Evolutionary conservation across 2,113 vertebrate species (phyloP).

Genomic region (Poecilia latipinna): DNA sequence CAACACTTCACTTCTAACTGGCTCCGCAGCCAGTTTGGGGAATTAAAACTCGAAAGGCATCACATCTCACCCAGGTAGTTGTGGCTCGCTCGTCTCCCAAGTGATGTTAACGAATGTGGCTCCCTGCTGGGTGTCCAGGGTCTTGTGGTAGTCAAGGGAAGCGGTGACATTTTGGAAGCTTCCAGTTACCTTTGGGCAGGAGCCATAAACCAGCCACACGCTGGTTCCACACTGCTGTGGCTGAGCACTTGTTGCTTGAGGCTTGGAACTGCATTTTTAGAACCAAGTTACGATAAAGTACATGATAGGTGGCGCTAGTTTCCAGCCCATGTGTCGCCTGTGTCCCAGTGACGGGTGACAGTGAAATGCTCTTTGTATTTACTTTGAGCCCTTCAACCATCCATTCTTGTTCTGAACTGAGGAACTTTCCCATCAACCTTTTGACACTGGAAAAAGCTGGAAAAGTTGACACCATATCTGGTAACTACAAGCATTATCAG

Average conservation of each 20-base stretch:
- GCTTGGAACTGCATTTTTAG: neutral
- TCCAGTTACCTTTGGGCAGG: conserved; percentile 84
- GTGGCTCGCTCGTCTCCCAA: conserved; percentile 82
- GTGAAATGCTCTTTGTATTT: neutral
- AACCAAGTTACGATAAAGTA: neutral
- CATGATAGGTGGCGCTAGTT: neutral
- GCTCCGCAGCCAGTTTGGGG: conserved; percentile 17
- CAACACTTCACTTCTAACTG: conserved; percentile 44
- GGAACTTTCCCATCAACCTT: neutral
- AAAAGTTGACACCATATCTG: neutral
- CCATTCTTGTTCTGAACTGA: neutral
- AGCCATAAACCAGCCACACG: conserved; percentile 83
- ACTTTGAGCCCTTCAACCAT: neutral
- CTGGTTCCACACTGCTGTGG: neutral
- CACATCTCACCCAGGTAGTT: conserved; percentile 87
- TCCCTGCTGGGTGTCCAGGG: conserved; percentile 84
- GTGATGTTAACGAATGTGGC: conserved; percentile 86
- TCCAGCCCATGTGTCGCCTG: neutral
- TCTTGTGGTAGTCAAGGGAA: conserved; percentile 88
- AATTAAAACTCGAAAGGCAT: conserved; percentile 17
- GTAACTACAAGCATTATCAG: neutral
- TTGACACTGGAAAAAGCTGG: neutral
- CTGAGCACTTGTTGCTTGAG: neutral
- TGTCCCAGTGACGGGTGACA: neutral
- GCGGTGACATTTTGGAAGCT: conserved; percentile 84